These are phyloP conservation scores for Nannospalax galili DNA, from an alignment of 2,113 vertebrate species.

Conservation along the genomic window DNA sequence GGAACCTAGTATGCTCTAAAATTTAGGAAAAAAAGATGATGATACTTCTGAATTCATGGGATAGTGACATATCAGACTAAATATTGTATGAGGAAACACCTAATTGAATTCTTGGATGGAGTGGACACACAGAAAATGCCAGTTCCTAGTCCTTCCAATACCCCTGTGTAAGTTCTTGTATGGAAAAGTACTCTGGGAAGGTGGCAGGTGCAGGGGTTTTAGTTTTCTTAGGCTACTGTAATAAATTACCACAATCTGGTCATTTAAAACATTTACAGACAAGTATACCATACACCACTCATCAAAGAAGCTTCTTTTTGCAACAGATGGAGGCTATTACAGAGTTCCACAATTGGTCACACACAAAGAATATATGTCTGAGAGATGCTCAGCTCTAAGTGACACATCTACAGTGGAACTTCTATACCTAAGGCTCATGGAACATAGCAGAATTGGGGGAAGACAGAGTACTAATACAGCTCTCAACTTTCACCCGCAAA, in stretches of 20 bases:
- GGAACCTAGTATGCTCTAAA: neutral
- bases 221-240: neutral
- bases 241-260: neutral
- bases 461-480: too few species aligned
- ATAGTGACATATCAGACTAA: neutral
- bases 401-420: too few species aligned
- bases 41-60: neutral
- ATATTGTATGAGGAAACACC: neutral
- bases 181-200: neutral
- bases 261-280: neutral
- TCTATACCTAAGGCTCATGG: too few species aligned
- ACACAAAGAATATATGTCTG: too few species aligned
- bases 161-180: neutral
- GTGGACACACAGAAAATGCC: neutral
- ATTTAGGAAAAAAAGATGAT: neutral
- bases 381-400: too few species aligned
- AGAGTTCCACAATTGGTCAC: too few species aligned
- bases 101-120: neutral
- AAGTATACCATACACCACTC: too few species aligned
- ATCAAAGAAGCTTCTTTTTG: too few species aligned
- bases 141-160: rapidly evolving
- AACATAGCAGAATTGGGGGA: too few species aligned
- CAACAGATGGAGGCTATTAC: too few species aligned
- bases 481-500: too few species aligned
- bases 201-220: rapidly evolving